Conservation (phyloP, 2,113 vertebrate species). For the Hoplias malabaricus region DNA sequence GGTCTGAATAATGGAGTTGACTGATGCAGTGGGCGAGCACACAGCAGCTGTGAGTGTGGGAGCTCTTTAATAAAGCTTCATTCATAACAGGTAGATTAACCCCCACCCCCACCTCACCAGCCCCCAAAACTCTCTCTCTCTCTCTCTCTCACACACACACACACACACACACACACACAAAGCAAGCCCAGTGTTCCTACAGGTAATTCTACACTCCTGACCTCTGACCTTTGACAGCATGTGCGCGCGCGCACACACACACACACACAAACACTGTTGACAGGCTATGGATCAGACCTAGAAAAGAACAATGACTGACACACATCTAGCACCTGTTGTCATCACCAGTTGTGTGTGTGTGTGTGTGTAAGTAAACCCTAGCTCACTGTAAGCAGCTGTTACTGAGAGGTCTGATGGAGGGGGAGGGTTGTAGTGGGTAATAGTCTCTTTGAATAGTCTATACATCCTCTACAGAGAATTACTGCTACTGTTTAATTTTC, state of each 20-base stretch:
- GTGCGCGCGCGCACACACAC: slow-evolving; percentile 52
- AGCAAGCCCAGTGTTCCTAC: not conserved
- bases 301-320: slow-evolving; percentile 27
- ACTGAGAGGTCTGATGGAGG: not conserved
- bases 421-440: not conserved
- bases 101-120: no score
- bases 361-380: not conserved
- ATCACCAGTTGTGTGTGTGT: slow-evolving; percentile 10
- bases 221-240: slow-evolving; percentile 43
- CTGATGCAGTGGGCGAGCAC: no score
- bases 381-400: slow-evolving; percentile 15
- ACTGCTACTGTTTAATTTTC: no score
- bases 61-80: not conserved
- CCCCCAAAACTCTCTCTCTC: no score
- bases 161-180: not conserved
- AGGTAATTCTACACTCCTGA: not conserved
- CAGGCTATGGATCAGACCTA: not conserved
- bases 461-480: no score
- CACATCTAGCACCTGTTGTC: not conserved
- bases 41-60: not conserved
- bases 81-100: not conserved
- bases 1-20: no score
- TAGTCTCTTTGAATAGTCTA: not conserved
- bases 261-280: not conserved
- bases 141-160: no score